Evolutionary conservation across 2,888 invertebrate species (phyloP).

Genomic region (Himalopsyche tibetana): DNA sequence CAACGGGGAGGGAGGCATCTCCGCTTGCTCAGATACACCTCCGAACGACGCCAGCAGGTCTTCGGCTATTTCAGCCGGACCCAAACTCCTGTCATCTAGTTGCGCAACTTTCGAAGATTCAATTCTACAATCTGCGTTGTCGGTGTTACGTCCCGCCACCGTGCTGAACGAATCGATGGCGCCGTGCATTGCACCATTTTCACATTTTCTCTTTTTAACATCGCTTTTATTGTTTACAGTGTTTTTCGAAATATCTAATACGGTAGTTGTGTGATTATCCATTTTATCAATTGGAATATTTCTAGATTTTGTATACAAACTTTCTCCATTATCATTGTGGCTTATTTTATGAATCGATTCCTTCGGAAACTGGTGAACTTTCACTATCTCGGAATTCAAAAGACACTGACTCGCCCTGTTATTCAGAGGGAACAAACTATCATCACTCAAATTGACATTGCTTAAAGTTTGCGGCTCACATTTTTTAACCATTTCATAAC

Average conservation of each 20-base stretch:
- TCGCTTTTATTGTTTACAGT: slow-evolving; percentile 2
- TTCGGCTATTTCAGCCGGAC: slow-evolving; percentile 52
- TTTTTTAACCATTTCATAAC: slow-evolving; percentile 6
- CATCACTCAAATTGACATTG: not conserved
- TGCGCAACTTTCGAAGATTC: not conserved
- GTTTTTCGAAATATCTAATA: not conserved
- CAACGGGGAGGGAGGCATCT: slow-evolving; percentile 18
- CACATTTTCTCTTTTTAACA: not conserved
- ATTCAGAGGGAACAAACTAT: not conserved
- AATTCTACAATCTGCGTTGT: not conserved
- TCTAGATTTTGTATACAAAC: not conserved
- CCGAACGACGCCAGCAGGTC: slow-evolving; percentile 59
- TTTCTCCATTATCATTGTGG: not conserved
- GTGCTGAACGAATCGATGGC: not conserved
- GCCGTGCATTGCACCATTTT: slow-evolving; percentile 25
- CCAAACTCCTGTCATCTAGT: not conserved
- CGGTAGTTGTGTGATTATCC: not conserved
- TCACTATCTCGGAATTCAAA: not conserved
- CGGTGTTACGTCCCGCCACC: not conserved
- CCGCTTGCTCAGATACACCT: not conserved
- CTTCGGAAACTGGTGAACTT: not conserved
- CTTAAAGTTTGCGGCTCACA: not conserved
- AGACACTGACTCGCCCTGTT: not conserved
- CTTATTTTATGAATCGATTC: slow-evolving; percentile 3
- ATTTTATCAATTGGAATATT: slow-evolving; percentile 11